These are phyloP conservation scores for Ciconia nigra DNA, from an alignment of 2,797 vertebrate species.

Conservation along the genomic window DNA sequence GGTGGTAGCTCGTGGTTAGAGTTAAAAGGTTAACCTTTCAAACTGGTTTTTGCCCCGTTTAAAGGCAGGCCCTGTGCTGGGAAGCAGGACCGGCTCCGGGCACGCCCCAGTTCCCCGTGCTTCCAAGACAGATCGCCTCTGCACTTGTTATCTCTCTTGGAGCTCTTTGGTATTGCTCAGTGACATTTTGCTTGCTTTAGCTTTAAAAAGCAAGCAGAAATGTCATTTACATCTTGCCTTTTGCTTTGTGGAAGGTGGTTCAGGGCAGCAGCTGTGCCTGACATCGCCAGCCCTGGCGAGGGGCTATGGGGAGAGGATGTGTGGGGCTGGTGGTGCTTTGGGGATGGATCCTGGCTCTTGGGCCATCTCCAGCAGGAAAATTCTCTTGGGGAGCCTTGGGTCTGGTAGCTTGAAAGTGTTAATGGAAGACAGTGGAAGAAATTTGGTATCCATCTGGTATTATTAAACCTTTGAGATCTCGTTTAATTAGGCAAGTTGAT, in stretches of 20 bases:
- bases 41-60: accelerated
- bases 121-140: accelerated
- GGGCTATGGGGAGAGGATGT: background rate
- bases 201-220: too few relatives aligned
- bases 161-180: accelerated
- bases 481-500: background rate
- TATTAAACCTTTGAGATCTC: background rate
- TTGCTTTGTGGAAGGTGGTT: background rate
- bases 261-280: background rate
- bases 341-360: background rate
- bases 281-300: background rate
- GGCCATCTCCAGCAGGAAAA: accelerated
- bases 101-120: too few relatives aligned
- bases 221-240: background rate
- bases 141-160: background rate
- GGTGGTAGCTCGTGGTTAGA: accelerated
- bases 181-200: background rate
- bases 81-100: background rate
- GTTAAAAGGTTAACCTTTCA: background rate
- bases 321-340: background rate
- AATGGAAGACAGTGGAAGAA: background rate
- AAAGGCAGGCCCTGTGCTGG: background rate
- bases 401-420: background rate
- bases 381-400: accelerated
- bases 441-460: background rate